phyloP scores from a whole-genome alignment of 2,113 vertebrate species.

The Heterotis niloticus region DNA sequence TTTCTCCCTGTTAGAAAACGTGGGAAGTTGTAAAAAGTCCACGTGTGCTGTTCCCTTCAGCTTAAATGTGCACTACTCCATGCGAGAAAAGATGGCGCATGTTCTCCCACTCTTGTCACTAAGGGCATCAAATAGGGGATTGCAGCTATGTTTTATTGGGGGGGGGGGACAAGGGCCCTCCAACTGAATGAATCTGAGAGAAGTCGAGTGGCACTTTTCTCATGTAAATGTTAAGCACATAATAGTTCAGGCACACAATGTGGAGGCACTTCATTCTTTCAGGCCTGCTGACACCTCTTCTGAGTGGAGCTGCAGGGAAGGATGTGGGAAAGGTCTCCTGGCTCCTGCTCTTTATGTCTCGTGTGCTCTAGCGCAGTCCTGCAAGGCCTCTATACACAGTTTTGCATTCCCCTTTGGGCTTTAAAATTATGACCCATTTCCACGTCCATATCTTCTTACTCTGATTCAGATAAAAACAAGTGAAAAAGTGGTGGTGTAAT shows the following conservation, averaged over 20 bases:
- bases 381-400: conserved; percentile 33
- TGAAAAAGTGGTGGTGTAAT: too few species aligned
- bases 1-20: neutral
- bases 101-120: conserved; percentile 70
- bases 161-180: conserved; percentile 85
- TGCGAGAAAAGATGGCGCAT: conserved; percentile 38
- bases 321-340: conserved; percentile 99
- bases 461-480: too few species aligned
- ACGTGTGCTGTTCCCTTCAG: too few species aligned
- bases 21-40: neutral
- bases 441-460: too few species aligned
- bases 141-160: conserved; percentile 98
- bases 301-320: conserved; percentile 92
- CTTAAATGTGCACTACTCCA: neutral
- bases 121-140: conserved; percentile 88
- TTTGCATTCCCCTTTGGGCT: conserved; percentile 31
- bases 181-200: conserved; percentile 92
- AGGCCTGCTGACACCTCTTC: conserved; percentile 96
- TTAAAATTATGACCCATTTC: too few species aligned
- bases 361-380: conserved; percentile 53
- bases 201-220: conserved; percentile 99
- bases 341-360: conserved; percentile 68
- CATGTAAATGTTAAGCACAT: conserved; percentile 99
- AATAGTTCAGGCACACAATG: conserved; percentile 95
- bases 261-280: conserved; percentile 98